Conservation (phyloP, 2,888 invertebrate genomes). For the Leucoptera coffeella region DNA sequence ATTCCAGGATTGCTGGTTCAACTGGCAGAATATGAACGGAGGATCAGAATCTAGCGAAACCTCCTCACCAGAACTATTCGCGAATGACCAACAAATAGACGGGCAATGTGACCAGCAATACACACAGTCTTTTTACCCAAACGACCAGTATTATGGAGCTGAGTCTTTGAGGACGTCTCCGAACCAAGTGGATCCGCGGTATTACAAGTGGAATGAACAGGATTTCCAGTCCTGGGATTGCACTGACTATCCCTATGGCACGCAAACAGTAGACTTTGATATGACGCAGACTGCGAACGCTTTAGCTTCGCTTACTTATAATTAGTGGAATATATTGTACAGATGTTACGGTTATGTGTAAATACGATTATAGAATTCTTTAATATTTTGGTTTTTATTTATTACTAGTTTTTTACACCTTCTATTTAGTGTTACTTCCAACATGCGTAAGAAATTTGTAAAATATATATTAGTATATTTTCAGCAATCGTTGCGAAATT, state of each 20-base stretch:
- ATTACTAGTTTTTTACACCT: too few species aligned
- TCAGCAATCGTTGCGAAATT: too few species aligned
- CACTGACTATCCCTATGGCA: conserved; percentile 16
- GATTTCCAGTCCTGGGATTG: conserved; percentile 35
- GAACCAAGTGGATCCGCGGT: conserved; percentile 27
- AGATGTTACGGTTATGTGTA: too few species aligned
- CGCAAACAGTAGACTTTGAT: too few species aligned
- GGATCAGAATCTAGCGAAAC: conserved; percentile 48
- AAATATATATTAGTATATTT: too few species aligned
- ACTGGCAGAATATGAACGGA: conserved; percentile 42
- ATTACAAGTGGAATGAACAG: conserved; percentile 23
- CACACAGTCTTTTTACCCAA: conserved; percentile 30
- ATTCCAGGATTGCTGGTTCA: conserved; percentile 53
- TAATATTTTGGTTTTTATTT: too few species aligned
- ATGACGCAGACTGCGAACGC: too few species aligned
- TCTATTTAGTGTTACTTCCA: too few species aligned
- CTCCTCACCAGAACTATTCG: conserved; percentile 50
- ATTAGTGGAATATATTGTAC: too few species aligned
- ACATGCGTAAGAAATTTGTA: too few species aligned
- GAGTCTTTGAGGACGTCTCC: conserved; percentile 30
- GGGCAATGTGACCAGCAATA: conserved; percentile 36
- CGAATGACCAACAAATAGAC: conserved; percentile 26
- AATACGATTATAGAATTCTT: too few species aligned
- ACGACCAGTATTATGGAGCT: conserved; percentile 32
- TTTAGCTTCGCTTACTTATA: too few species aligned